These are phyloP conservation scores for Andrena haemorrhoa DNA, from an alignment of 2,888 invertebrate species.

Conservation along the genomic window DNA sequence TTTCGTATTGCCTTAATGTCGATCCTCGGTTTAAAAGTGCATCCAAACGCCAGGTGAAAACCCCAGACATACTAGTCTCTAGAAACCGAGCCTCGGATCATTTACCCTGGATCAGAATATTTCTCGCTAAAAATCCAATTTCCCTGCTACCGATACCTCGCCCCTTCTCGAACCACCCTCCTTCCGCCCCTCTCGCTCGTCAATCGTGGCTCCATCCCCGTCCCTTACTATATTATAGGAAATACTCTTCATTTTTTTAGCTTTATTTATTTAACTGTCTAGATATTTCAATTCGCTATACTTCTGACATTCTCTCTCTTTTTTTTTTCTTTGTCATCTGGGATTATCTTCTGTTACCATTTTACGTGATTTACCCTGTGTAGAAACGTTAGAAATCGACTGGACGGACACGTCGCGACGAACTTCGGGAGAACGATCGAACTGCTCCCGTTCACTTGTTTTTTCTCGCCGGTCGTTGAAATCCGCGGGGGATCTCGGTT, in stretches of 20 bases:
- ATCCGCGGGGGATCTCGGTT: no score
- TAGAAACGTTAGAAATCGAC: conserved; percentile 78
- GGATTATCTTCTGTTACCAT: conserved; percentile 75
- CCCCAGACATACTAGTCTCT: conserved; percentile 63
- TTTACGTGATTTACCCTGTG: conserved; percentile 83
- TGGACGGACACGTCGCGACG: conserved; percentile 71
- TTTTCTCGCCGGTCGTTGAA: no score
- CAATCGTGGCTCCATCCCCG: conserved; percentile 49
- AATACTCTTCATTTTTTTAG: conserved; percentile 71
- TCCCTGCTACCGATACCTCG: conserved; percentile 77
- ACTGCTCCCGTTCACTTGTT: no score
- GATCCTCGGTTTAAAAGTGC: conserved; percentile 81
- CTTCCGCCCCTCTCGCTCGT: conserved; percentile 29
- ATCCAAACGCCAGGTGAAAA: conserved; percentile 52
- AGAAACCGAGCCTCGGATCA: conserved; percentile 80
- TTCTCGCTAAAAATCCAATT: conserved; percentile 81
- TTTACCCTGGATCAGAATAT: conserved; percentile 84
- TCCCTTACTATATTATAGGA: conserved; percentile 77
- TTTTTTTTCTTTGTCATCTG: conserved; percentile 51
- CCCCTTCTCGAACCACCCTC: conserved; percentile 33
- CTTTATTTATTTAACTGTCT: conserved; percentile 74
- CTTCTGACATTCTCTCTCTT: conserved; percentile 66
- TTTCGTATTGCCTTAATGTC: conserved; percentile 83
- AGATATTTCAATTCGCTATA: conserved; percentile 76
- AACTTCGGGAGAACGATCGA: conserved; percentile 20